A percentile compares a stretch with the other conserved stretches of the same genome.
Evolutionary conservation across 1,140 invertebrate genomes (phyloP).

Genomic region (Macrobrachium nipponense): DNA sequence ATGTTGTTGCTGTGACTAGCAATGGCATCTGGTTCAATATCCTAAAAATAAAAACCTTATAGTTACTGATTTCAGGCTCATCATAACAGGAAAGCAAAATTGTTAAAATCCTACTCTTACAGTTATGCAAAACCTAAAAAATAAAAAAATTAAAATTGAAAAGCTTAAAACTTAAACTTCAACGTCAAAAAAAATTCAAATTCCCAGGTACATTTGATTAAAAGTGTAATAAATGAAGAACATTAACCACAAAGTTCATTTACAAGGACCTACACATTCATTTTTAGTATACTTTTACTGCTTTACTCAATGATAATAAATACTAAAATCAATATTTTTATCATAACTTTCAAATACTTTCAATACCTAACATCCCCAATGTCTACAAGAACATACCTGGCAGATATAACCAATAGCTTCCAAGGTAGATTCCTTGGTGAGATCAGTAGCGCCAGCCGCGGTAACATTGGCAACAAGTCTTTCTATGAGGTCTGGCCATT

Average conservation of each 20-base stretch:
- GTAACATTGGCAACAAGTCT: conserved; percentile 90
- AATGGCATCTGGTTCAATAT: conserved; percentile 84
- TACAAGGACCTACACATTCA: too few relatives aligned
- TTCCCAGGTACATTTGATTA: too few relatives aligned
- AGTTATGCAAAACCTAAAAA: too few relatives aligned
- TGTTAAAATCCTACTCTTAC: not conserved
- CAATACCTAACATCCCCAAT: too few relatives aligned
- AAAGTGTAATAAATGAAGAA: too few relatives aligned
- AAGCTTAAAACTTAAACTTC: too few relatives aligned
- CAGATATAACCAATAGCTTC: conserved; percentile 96
- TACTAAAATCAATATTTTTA: not conserved
- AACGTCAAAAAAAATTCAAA: too few relatives aligned
- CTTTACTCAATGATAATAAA: too few relatives aligned
- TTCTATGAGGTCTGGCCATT: conserved; percentile 85
- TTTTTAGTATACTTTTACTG: too few relatives aligned
- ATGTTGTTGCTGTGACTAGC: conserved; percentile 94
- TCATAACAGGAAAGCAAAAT: not conserved
- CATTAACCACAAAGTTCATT: too few relatives aligned
- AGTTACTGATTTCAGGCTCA: not conserved
- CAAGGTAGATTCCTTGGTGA: conserved; percentile 94
- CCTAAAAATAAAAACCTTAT: conserved; percentile 69
- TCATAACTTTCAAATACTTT: too few relatives aligned
- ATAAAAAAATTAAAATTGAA: too few relatives aligned
- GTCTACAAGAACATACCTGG: conserved; percentile 72
- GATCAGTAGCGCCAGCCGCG: conserved; percentile 77